Percentiles rank a stretch among this genome's conserved stretches.
Conservation (phyloP, 2,797 vertebrate genomes). For the Epinephelus malabaricus region DNA sequence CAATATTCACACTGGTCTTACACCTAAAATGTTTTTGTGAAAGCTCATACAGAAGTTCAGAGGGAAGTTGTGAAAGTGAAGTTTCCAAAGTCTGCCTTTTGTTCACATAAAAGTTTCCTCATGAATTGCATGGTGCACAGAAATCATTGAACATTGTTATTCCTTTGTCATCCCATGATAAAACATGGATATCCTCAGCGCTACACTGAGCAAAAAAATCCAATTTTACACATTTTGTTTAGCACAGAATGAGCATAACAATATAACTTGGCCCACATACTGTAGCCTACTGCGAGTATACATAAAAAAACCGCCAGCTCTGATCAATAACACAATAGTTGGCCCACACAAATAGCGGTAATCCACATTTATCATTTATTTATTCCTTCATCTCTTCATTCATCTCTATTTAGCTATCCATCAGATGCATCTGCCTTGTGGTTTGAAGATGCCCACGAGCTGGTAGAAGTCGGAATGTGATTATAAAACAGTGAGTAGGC, state of each 20-base stretch:
- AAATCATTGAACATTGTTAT: background rate
- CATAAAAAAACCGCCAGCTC: slow-evolving; percentile 15
- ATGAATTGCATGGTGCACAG: background rate
- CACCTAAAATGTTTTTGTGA: background rate
- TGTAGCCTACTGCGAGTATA: slow-evolving; percentile 12
- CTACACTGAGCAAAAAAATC: background rate
- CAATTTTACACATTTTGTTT: background rate
- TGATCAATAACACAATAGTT: slow-evolving; percentile 74
- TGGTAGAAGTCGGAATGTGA: slow-evolving; percentile 68
- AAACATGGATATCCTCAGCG: background rate
- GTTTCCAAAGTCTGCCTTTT: too few species aligned
- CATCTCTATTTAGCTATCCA: slow-evolving; percentile 74
- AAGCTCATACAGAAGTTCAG: background rate
- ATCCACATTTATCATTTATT: slow-evolving; percentile 81
- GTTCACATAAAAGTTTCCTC: background rate
- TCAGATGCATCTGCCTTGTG: slow-evolving; percentile 71
- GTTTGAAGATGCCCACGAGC: slow-evolving; percentile 73
- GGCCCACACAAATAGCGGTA: slow-evolving; percentile 74
- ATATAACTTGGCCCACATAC: slow-evolving; percentile 44
- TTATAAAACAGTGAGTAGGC: slow-evolving; percentile 74
- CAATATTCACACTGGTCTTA: background rate
- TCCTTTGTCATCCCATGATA: background rate
- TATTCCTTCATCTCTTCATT: slow-evolving; percentile 80
- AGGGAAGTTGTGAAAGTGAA: background rate
- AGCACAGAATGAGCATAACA: slow-evolving; percentile 9